A percentile compares a stretch with the other conserved stretches of the same genome.
Evolutionary conservation across 92 coral and sea anemone genomes (phyloP).

Genomic region (Bergia puertoricense): DNA sequence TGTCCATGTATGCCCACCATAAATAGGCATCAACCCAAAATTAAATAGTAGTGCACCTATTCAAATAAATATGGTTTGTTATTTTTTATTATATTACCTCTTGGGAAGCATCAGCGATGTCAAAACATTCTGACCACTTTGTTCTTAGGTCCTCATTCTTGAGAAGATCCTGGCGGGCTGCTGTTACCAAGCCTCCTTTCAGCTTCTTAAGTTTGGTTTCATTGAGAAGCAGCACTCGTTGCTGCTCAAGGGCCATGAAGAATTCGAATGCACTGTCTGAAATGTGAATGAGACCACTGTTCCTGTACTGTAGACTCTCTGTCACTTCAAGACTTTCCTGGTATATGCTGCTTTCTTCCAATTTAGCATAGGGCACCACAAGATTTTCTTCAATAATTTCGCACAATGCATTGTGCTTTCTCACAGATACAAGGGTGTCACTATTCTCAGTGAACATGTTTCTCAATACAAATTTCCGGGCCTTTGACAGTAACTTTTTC

Average conservation of each 20-base stretch:
- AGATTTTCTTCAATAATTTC: conserved; percentile 46
- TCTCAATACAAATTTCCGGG: conserved; percentile 24
- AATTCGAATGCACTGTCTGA: conserved; percentile 15
- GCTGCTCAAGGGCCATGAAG: conserved; percentile 47
- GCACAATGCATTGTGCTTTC: conserved; percentile 27
- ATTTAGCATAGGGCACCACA: conserved; percentile 39
- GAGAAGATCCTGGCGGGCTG: background rate
- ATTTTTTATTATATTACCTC: no score
- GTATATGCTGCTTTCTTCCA: conserved; percentile 44
- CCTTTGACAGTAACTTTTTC: conserved; percentile 23
- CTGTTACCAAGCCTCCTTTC: conserved; percentile 23
- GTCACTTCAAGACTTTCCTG: conserved; percentile 51
- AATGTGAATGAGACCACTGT: conserved; percentile 49
- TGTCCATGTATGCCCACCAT: no score
- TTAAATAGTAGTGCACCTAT: no score
- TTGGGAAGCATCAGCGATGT: no score
- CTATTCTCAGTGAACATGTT: conserved; percentile 31
- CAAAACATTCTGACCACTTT: conserved; percentile 33
- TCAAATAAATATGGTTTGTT: no score
- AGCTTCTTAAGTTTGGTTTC: conserved; percentile 9
- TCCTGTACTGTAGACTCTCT: conserved; percentile 38
- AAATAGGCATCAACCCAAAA: no score
- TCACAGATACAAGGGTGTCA: conserved; percentile 38
- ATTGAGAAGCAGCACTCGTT: conserved; percentile 39
- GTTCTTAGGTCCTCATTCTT: background rate